Conservation (phyloP, 2,797 vertebrate species). For the Lutjanus argentimaculatus region DNA sequence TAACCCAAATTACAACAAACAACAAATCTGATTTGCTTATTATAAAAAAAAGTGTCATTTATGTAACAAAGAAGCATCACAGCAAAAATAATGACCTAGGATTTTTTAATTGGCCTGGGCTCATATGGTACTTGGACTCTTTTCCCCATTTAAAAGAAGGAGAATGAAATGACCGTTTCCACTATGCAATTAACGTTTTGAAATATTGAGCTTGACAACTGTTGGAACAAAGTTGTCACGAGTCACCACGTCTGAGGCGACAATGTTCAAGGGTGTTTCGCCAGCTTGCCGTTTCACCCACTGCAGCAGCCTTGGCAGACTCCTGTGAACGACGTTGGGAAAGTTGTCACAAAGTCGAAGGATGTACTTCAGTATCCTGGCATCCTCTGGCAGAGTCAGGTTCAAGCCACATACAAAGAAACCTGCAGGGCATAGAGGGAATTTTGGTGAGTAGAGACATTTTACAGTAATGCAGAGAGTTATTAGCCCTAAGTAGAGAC, state of each 20-base stretch:
- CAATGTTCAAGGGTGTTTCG: slow-evolving; percentile 51
- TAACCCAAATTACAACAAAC: no score
- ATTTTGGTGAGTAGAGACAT: no score
- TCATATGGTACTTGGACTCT: no score
- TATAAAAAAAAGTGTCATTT: background rate
- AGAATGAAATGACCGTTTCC: no score
- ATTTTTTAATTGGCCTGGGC: no score
- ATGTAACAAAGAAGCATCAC: background rate
- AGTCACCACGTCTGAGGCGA: slow-evolving; percentile 71
- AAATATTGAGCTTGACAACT: slow-evolving; percentile 60
- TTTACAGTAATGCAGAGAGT: no score
- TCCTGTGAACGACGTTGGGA: slow-evolving; percentile 28
- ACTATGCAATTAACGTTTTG: background rate
- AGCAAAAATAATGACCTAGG: no score
- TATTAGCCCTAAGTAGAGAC: no score
- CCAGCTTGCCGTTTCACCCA: slow-evolving; percentile 44
- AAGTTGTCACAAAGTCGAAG: slow-evolving; percentile 49
- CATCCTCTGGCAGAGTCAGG: slow-evolving; percentile 59
- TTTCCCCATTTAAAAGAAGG: background rate
- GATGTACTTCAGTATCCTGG: slow-evolving; percentile 52
- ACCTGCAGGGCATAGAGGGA: slow-evolving; percentile 34
- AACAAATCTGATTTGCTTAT: no score
- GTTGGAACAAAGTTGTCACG: slow-evolving; percentile 47
- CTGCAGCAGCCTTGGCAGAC: slow-evolving; percentile 54
- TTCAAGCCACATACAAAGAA: slow-evolving; percentile 78